phyloP scores from a whole-genome alignment of 2,888 invertebrate species.

The Aquatica leii region DNA sequence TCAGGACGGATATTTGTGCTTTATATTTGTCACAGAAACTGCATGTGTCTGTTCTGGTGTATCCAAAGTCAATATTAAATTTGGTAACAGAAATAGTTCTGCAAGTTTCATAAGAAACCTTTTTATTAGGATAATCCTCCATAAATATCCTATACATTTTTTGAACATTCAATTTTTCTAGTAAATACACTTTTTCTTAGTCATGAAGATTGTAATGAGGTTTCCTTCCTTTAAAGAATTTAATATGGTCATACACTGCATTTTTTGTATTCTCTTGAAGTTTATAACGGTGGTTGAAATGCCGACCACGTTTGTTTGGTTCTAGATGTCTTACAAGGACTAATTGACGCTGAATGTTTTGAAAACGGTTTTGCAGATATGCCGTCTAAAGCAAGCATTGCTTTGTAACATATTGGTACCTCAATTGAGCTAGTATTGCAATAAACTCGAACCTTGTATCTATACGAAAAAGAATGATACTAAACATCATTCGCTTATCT shows the following conservation, averaged over 20 bases:
- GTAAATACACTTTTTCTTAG: conserved; percentile 6
- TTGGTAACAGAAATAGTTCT: conserved; percentile 8
- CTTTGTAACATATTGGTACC: conserved; percentile 11
- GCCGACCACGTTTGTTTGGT: too few species aligned
- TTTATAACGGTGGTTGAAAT: conserved; percentile 6
- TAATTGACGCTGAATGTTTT: too few species aligned
- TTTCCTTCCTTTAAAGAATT: too few species aligned
- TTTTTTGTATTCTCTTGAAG: conserved; percentile 6
- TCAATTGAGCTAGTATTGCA: conserved; percentile 6
- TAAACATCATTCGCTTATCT: conserved; percentile 1
- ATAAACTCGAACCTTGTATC: too few species aligned
- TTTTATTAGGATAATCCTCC: background rate
- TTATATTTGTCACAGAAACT: conserved; percentile 9
- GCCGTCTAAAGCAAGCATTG: conserved; percentile 2
- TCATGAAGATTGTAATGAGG: background rate
- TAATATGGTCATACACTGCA: too few species aligned
- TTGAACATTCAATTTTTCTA: too few species aligned
- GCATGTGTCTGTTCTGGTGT: conserved; percentile 13
- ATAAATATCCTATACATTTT: conserved; percentile 2
- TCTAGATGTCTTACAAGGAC: background rate
- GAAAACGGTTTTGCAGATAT: conserved; percentile 4
- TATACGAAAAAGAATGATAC: conserved; percentile 2
- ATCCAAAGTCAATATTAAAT: conserved; percentile 14
- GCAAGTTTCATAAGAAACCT: conserved; percentile 14
- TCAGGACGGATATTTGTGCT: background rate